Percentiles rank a stretch among this genome's conserved stretches.
These are phyloP conservation scores for Eublepharis macularius DNA, from an alignment of 2,113 vertebrate species.

Conservation along the genomic window DNA sequence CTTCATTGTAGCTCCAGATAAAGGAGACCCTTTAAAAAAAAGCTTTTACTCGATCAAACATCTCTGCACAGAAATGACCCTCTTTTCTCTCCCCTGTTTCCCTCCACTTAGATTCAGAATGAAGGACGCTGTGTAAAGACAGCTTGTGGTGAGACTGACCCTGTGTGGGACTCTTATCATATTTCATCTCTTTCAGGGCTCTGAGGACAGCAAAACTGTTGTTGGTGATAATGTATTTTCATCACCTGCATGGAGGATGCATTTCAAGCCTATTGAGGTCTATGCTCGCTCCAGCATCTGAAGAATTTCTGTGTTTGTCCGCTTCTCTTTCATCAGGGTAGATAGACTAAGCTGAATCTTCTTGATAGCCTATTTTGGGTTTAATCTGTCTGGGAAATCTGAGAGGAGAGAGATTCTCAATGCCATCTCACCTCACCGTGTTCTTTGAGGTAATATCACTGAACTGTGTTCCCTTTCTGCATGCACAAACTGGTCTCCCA, in stretches of 20 bases:
- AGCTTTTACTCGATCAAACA: not conserved
- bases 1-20: too few relatives aligned
- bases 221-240: not conserved
- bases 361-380: not conserved
- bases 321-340: not conserved
- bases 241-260: not conserved
- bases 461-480: not conserved
- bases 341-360: not conserved
- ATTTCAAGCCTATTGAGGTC: not conserved
- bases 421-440: not conserved
- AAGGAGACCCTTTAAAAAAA: not conserved
- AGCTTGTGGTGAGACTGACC: not conserved
- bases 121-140: not conserved
- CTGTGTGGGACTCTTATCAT: not conserved
- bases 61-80: not conserved
- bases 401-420: not conserved
- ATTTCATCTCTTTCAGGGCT: not conserved
- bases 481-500: not conserved
- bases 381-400: constrained; percentile 1
- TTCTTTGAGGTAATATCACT: too few relatives aligned
- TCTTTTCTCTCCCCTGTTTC: not conserved
- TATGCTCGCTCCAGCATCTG: fast-evolving
- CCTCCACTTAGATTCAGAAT: not conserved
- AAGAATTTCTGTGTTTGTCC: not conserved
- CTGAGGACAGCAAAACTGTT: not conserved